phyloP scores from a whole-genome alignment of 1,140 invertebrate genomes.

The Heterodera schachtii region DNA sequence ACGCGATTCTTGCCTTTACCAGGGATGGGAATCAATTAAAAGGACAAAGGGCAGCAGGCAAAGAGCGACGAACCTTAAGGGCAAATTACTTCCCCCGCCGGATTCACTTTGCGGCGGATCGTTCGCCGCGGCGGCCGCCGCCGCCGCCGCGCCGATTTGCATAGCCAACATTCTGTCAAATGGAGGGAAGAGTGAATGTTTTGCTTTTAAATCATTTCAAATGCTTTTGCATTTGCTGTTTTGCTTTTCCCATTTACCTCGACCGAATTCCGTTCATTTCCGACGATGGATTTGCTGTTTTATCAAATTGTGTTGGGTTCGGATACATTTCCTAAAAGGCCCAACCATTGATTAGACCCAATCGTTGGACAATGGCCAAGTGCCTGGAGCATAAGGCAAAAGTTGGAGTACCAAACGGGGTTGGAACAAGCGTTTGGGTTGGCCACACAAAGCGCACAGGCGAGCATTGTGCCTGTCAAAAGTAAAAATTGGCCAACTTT shows the following conservation, averaged over 20 bases:
- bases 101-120: background rate
- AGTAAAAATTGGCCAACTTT: no score
- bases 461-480: conserved; percentile 59
- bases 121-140: no score
- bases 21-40: conserved; percentile 9
- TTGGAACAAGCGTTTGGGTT: conserved; percentile 64
- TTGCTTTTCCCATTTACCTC: conserved; percentile 57
- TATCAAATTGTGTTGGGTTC: conserved; percentile 34
- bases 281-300: conserved; percentile 43
- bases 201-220: background rate
- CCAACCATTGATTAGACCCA: background rate
- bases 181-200: background rate
- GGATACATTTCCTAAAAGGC: conserved; percentile 62
- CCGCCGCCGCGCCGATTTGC: conserved; percentile 11
- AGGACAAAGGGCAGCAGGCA: background rate
- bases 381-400: conserved; percentile 62
- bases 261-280: conserved; percentile 64
- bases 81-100: conserved; percentile 30
- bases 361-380: conserved; percentile 13
- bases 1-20: conserved; percentile 51
- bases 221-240: conserved; percentile 12
- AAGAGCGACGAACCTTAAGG: conserved; percentile 37
- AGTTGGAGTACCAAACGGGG: conserved; percentile 62
- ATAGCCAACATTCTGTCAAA: conserved; percentile 31
- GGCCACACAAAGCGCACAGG: conserved; percentile 64